A percentile compares a stretch with the other conserved stretches of the same genome.
phyloP scores from a whole-genome alignment of 2,888 invertebrate species.

The Hydriomena furcata region DNA sequence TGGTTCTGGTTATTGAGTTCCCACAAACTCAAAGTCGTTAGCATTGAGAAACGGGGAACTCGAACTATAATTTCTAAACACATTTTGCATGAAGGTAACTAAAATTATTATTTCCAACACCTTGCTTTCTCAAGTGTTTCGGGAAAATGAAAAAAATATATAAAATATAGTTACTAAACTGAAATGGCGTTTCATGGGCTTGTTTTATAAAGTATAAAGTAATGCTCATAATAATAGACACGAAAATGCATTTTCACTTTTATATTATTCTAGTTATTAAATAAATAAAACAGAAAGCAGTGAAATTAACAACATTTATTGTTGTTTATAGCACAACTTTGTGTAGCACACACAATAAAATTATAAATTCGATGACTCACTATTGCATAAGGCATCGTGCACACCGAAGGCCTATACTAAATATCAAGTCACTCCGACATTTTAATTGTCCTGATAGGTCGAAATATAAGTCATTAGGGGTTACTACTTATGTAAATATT shows the following conservation, averaged over 20 bases:
- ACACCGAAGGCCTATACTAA: constrained; percentile 26
- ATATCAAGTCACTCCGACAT: constrained; percentile 32
- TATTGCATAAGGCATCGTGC: constrained; percentile 40
- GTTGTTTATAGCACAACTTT: constrained; percentile 36
- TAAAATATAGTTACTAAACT: background rate
- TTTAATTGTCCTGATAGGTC: constrained; percentile 25
- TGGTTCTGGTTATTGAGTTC: constrained; percentile 32
- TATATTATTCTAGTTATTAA: too few species aligned
- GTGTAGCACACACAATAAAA: constrained; percentile 31
- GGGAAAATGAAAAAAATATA: background rate
- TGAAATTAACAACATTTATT: constrained; percentile 50
- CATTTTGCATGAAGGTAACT: constrained; percentile 11
- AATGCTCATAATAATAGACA: too few species aligned
- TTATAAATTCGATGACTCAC: constrained; percentile 41
- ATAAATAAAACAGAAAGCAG: constrained; percentile 47
- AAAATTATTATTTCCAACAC: constrained; percentile 10
- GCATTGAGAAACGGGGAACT: constrained; percentile 21
- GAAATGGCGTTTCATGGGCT: constrained; percentile 30
- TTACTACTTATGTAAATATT: constrained; percentile 10
- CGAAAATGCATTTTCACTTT: too few species aligned
- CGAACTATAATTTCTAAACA: constrained; percentile 25
- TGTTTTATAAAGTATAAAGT: too few species aligned
- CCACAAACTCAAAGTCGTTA: constrained; percentile 28
- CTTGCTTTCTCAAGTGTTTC: background rate
- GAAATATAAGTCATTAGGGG: constrained; percentile 20